phyloP scores from a whole-genome alignment of 2,797 vertebrate species.

The Arrhamphus sclerolepis region DNA sequence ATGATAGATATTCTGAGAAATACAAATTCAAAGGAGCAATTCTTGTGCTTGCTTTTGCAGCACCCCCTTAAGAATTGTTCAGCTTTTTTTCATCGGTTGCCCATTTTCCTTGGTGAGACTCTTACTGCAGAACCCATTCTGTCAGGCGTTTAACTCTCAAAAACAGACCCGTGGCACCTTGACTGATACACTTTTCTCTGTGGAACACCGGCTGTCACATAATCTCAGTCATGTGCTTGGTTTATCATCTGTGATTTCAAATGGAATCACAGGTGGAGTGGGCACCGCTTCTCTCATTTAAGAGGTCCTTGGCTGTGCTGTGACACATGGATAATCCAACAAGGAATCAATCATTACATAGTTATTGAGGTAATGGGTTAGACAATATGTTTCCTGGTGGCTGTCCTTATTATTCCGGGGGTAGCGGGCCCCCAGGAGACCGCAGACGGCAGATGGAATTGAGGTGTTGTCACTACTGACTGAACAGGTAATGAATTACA shows the following conservation, averaged over 20 bases:
- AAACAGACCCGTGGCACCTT: conserved; percentile 47
- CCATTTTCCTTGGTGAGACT: conserved; percentile 40
- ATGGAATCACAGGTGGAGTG: conserved; percentile 58
- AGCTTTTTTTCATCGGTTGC: conserved; percentile 33
- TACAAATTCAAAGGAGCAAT: conserved; percentile 30
- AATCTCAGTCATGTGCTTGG: conserved; percentile 35
- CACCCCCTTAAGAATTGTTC: conserved; percentile 13
- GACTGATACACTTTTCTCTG: conserved; percentile 41
- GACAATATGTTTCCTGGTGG: conserved; percentile 76
- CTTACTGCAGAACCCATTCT: conserved; percentile 48
- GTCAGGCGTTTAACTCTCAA: conserved; percentile 38
- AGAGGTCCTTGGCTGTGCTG: conserved; percentile 56
- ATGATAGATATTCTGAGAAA: neutral
- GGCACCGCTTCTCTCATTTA: conserved; percentile 59
- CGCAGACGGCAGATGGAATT: conserved; percentile 77
- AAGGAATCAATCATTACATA: conserved; percentile 78
- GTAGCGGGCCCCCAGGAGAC: conserved; percentile 60
- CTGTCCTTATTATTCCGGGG: conserved; percentile 72
- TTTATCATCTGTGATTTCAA: conserved; percentile 61
- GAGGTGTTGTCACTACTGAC: conserved; percentile 78
- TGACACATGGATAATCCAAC: conserved; percentile 77
- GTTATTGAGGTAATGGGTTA: conserved; percentile 78
- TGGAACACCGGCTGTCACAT: conserved; percentile 44
- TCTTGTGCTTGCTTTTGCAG: conserved; percentile 12
- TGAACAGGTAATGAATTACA: conserved; percentile 84